A percentile compares a stretch with the other conserved stretches of the same genome.
Evolutionary conservation across 2,797 vertebrate species (phyloP).

Genomic region (Poliocrania exsul): DNA sequence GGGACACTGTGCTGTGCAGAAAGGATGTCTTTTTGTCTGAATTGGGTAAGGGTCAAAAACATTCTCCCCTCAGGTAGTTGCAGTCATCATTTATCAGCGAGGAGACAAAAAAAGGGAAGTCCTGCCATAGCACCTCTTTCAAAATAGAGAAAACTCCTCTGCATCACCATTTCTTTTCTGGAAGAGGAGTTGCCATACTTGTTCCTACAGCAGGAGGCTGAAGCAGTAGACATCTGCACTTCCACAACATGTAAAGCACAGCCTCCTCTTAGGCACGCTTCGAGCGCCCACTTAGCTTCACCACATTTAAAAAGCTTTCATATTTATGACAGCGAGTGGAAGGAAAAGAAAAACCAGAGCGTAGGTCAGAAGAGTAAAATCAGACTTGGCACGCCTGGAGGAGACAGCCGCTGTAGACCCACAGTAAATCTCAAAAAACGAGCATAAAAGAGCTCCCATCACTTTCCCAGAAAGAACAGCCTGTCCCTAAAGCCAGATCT

Average conservation of each 20-base stretch:
- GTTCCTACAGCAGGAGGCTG: not conserved
- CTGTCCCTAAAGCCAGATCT: not conserved
- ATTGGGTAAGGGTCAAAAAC: not conserved
- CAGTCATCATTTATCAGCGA: not conserved
- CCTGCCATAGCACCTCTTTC: not conserved
- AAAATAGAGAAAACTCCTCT: not conserved
- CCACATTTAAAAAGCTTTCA: not conserved
- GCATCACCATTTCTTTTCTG: not conserved
- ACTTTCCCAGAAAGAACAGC: not conserved
- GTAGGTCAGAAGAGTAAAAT: constrained; percentile 7
- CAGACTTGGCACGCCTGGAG: not conserved
- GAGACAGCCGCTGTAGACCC: not conserved
- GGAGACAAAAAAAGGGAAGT: not conserved
- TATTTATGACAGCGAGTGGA: not conserved
- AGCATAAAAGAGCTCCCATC: not conserved
- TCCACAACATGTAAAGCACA: not conserved
- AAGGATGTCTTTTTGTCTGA: not conserved
- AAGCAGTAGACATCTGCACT: not conserved
- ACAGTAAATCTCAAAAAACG: not conserved
- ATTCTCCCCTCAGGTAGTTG: not conserved
- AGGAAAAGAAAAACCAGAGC: not conserved
- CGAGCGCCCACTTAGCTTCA: not conserved
- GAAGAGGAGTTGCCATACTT: not conserved
- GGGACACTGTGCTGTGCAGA: not conserved
- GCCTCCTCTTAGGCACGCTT: not conserved